phyloP scores from a whole-genome alignment of 2,888 invertebrate species.

The Sympetrum striolatum region DNA sequence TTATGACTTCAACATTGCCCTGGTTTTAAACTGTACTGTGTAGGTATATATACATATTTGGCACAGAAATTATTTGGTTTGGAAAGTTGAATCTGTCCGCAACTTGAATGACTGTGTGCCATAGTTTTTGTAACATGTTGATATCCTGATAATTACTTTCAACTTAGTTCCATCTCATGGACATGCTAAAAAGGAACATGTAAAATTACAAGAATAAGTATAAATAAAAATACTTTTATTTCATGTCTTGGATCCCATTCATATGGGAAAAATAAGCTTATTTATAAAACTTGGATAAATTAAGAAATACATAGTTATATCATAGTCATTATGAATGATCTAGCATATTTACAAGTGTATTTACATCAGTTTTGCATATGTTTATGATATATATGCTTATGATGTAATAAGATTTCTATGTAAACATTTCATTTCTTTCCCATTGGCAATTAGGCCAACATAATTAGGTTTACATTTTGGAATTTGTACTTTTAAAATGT shows the following conservation, averaged over 20 bases:
- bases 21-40: no score
- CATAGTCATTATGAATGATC: background rate
- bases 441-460: background rate
- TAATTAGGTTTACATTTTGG: background rate
- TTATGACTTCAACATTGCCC: no score
- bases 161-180: no score
- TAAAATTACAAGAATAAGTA: background rate
- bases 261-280: background rate
- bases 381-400: no score
- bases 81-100: no score
- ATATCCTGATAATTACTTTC: no score
- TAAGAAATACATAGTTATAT: constrained; percentile 16
- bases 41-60: no score
- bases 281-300: constrained; percentile 30
- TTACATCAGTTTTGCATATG: background rate
- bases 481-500: constrained; percentile 6
- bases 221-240: background rate
- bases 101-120: no score
- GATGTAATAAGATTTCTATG: background rate
- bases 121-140: no score
- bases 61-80: no score
- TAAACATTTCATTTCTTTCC: background rate
- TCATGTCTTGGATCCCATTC: background rate
- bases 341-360: constrained; percentile 26
- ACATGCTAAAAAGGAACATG: background rate